Evolutionary conservation across 2,113 vertebrate species (phyloP), one percentile per base, ranked within the genome.

Genomic region (Dascyllus trimaculatus): DNA sequence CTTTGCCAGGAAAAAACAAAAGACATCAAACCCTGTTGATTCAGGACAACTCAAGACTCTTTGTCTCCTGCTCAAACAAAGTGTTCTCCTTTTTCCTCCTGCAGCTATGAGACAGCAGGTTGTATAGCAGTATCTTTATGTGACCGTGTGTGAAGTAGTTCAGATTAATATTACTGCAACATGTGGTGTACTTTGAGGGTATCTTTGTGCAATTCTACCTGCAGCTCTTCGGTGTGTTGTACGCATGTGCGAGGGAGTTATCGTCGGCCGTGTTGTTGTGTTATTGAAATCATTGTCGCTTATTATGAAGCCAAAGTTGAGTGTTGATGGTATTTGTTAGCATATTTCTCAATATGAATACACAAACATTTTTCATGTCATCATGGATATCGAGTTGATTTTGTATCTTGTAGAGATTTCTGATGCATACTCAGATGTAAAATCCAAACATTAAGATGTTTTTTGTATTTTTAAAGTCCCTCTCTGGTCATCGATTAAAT

Each of bases 161-260:
- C 58, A 68, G 68, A 85, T 84, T 61, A 88, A 75, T 88, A 90
- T 89, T 84, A 84, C 51, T 81, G 48, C 78, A 82, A 81, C 65
- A 29, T 58, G 81, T 92, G 84, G 71, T 90, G 89, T 89, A 85
- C 65, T 82, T 90, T 89, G 65, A 89, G 76, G 71, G 74, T 90
- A 83, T 84, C 68, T 78, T 73, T 85, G 90, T 91, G 78, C 75
- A 88, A 72, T 78, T 82, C 61, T 89, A 88, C 78, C 71, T 81
- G 86, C 88, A 70, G 87, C 86, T 91, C 85, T 88, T 87, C 78
- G 71, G 67, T 80, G 89, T 92, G 87, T 87, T 18, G 85, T 85
- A 40, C 53, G 76, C 87, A 86, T 91, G 85, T 87, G 80, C 87
- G 90, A 82, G 88, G 68, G 84, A 81, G 72, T 85, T 82, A 58